These are phyloP conservation scores for Bradypus variegatus DNA, from an alignment of 2,797 vertebrate species.

Conservation along the genomic window DNA sequence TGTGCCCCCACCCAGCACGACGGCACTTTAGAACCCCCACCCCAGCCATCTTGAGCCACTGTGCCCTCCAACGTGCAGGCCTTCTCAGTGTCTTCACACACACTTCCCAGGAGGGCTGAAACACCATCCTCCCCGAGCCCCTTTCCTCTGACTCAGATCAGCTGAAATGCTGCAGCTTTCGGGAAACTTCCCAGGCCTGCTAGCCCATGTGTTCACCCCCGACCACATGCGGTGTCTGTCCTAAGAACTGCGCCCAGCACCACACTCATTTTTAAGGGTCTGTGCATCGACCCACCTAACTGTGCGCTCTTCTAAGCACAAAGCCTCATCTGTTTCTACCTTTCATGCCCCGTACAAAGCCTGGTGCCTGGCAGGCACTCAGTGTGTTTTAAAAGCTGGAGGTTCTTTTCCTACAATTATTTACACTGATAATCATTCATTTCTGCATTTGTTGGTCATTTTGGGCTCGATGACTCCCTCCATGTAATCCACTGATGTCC, in stretches of 20 bases:
- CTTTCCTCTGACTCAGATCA: too few species aligned
- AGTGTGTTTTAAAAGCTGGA: neutral
- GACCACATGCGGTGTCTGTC: too few species aligned
- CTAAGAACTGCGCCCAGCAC: neutral
- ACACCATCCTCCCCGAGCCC: neutral
- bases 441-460: neutral
- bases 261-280: fast-evolving
- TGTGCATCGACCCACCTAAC: fast-evolving
- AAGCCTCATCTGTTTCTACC: neutral
- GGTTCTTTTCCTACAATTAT: neutral
- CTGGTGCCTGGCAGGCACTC: neutral
- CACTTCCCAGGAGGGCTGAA: too few species aligned
- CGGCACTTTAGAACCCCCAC: fast-evolving
- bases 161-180: fast-evolving
- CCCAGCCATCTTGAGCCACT: too few species aligned
- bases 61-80: neutral
- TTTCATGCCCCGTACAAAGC: neutral
- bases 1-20: too few species aligned
- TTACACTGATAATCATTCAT: too few species aligned
- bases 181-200: neutral
- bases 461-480: neutral
- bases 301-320: neutral
- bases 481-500: neutral
- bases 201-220: fast-evolving
- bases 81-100: fast-evolving